phyloP scores from a whole-genome alignment of 2,888 invertebrate species.

The Nomada goodeniana region DNA sequence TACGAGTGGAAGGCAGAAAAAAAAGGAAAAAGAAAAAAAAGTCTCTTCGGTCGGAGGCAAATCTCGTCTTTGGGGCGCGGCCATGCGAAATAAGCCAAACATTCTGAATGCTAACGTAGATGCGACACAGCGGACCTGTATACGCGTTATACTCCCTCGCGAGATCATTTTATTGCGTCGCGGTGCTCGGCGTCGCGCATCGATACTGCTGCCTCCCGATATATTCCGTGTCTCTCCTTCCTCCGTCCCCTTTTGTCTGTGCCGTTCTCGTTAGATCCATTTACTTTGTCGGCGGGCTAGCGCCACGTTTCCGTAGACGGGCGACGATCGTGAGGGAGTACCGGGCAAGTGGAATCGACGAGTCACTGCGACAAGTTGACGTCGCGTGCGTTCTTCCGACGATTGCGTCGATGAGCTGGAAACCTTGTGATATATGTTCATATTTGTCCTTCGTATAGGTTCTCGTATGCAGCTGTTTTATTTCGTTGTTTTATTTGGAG shows the following conservation, averaged over 20 bases:
- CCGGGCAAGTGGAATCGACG: slow-evolving; percentile 20
- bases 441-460: neutral
- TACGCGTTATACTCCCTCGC: slow-evolving; percentile 58
- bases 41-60: slow-evolving; percentile 81
- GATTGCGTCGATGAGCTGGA: neutral
- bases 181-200: slow-evolving; percentile 45
- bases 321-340: slow-evolving; percentile 8
- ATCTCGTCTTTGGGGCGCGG: slow-evolving; percentile 83
- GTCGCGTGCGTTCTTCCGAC: neutral
- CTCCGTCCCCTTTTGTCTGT: neutral
- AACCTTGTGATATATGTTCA: slow-evolving; percentile 20
- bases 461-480: neutral
- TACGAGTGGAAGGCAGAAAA: slow-evolving; percentile 44
- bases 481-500: neutral
- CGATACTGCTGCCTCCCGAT: slow-evolving; percentile 48
- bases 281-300: neutral
- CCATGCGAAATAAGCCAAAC: slow-evolving; percentile 84
- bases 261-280: neutral
- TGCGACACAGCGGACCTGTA: slow-evolving; percentile 71
- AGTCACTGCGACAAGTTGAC: neutral
- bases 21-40: slow-evolving; percentile 68
- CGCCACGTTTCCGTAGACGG: slow-evolving; percentile 1
- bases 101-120: slow-evolving; percentile 83
- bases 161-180: slow-evolving; percentile 61
- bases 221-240: slow-evolving; percentile 23